Conservation (phyloP, 2,797 vertebrate species). For the Vultur gryphus region DNA sequence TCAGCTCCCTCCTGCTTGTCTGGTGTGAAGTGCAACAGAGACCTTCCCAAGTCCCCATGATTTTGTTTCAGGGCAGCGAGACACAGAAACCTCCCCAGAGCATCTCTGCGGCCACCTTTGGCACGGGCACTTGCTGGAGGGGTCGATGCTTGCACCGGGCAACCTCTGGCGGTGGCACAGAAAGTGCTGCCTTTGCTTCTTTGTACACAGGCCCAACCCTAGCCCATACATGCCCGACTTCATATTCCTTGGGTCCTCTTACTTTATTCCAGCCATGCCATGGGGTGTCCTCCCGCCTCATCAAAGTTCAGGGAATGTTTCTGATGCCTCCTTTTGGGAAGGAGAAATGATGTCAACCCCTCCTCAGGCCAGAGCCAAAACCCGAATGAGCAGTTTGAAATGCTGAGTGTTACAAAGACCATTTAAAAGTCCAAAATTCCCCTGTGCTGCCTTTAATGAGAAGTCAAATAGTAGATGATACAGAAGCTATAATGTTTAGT, state of each 20-base stretch:
- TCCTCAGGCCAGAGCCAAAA: neutral
- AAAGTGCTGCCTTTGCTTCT: neutral
- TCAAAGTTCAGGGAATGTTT: neutral
- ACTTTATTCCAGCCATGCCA: neutral
- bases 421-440: neutral
- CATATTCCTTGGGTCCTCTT: neutral
- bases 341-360: neutral
- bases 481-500: neutral
- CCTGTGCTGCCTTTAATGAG: neutral
- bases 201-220: neutral
- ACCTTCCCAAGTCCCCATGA: neutral
- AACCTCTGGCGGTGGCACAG: neutral
- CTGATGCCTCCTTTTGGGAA: neutral
- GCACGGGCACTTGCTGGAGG: rapidly evolving
- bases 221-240: neutral
- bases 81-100: neutral
- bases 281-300: rapidly evolving
- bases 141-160: neutral
- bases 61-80: neutral
- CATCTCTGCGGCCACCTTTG: neutral
- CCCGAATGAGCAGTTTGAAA: neutral
- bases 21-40: neutral
- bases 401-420: neutral
- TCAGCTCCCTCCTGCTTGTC: neutral
- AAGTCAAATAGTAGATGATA: neutral